A percentile compares a stretch with the other conserved stretches of the same genome.
phyloP scores from a whole-genome alignment of 2,888 invertebrate genomes.

The Nephrotoma appendiculata region DNA sequence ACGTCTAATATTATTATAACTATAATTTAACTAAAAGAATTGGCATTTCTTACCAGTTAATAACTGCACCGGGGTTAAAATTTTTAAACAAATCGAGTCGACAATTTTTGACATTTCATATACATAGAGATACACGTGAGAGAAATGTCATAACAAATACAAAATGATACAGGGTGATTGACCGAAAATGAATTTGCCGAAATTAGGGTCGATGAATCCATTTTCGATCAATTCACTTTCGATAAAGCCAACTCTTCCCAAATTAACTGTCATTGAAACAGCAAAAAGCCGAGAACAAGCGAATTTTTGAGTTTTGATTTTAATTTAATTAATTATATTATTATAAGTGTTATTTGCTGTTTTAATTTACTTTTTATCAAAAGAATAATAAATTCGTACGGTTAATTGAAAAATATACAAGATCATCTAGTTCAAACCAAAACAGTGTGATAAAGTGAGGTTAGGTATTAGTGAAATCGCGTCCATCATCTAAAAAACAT shows the following conservation, averaged over 20 bases:
- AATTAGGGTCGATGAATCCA: no score
- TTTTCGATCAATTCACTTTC: background rate
- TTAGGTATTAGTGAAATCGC: background rate
- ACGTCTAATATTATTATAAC: background rate
- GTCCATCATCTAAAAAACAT: constrained; percentile 17
- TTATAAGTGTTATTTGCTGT: background rate
- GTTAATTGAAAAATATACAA: background rate
- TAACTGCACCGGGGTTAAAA: background rate
- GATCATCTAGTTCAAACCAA: background rate
- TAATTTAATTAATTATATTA: background rate
- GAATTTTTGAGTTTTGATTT: background rate
- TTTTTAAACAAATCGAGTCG: background rate
- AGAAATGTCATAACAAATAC: background rate
- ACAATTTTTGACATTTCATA: background rate
- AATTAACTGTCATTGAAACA: background rate
- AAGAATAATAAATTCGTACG: background rate
- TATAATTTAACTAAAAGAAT: background rate
- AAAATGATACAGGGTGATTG: background rate
- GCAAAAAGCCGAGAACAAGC: background rate
- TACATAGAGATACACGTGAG: background rate
- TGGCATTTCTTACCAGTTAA: background rate
- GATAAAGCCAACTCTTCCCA: background rate
- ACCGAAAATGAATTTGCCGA: background rate
- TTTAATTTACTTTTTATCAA: background rate
- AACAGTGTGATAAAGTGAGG: background rate